Conservation (phyloP, 2,888 invertebrate species). For the Parnassius apollo region DNA sequence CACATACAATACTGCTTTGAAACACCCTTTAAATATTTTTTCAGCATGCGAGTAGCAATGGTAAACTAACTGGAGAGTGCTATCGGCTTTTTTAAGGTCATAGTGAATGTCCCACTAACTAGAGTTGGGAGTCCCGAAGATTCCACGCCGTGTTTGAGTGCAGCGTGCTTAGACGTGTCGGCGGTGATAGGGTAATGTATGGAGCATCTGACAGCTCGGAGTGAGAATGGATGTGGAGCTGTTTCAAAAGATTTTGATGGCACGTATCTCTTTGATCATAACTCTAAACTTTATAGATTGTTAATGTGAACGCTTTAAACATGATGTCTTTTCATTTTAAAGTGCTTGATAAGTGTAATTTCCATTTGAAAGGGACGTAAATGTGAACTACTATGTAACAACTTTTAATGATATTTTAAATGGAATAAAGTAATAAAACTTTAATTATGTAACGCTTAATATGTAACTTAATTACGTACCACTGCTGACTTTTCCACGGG, state of each 20-base stretch:
- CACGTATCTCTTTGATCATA: constrained; percentile 30
- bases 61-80: constrained; percentile 36
- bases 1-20: constrained; percentile 36
- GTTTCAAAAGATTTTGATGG: constrained; percentile 37
- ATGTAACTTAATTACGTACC: too few relatives aligned
- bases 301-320: constrained; percentile 3
- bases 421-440: too few relatives aligned
- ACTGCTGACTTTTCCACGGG: too few relatives aligned
- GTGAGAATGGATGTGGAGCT: constrained; percentile 35
- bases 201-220: constrained; percentile 34
- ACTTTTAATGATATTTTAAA: too few relatives aligned
- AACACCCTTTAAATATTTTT: constrained; percentile 29
- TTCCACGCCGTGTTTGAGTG: constrained; percentile 49
- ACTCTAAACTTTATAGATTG: constrained; percentile 13
- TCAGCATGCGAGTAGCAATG: constrained; percentile 35
- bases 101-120: constrained; percentile 35
- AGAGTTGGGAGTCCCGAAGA: constrained; percentile 44
- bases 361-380: too few relatives aligned
- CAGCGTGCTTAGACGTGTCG: constrained; percentile 42
- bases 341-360: background rate
- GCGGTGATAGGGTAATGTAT: constrained; percentile 36
- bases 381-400: too few relatives aligned
- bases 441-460: too few relatives aligned
- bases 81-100: constrained; percentile 22
- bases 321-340: background rate